Conservation (phyloP, 2,888 invertebrate species). For the Yponomeuta evonymella region DNA sequence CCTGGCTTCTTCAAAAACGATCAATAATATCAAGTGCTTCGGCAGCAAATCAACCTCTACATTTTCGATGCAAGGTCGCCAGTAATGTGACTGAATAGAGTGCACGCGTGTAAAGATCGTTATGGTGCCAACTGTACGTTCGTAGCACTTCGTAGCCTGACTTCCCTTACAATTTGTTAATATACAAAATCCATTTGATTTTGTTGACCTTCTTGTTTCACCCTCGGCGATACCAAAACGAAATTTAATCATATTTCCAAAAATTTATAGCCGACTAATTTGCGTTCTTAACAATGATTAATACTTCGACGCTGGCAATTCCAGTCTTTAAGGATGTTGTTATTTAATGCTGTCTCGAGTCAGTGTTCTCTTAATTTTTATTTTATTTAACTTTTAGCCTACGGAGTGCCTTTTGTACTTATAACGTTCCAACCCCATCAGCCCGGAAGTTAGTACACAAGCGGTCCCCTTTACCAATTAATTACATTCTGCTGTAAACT, state of each 20-base stretch:
- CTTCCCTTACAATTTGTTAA: not conserved
- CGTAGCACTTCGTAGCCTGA: not conserved
- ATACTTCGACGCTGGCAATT: not conserved
- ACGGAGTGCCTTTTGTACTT: not conserved
- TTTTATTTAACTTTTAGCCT: not conserved
- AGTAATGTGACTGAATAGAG: no score
- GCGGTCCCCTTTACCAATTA: constrained; percentile 36
- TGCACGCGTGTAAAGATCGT: no score
- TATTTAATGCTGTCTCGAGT: constrained; percentile 16
- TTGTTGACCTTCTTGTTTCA: constrained; percentile 2
- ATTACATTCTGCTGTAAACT: constrained; percentile 60
- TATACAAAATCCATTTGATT: constrained; percentile 2
- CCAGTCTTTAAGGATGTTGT: not conserved
- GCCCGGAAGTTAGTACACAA: constrained; percentile 13
- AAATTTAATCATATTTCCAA: constrained; percentile 1
- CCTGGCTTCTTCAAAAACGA: no score
- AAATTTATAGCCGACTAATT: constrained; percentile 11
- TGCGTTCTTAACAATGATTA: constrained; percentile 9
- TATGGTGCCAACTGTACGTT: not conserved
- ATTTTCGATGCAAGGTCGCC: no score
- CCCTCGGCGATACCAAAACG: not conserved
- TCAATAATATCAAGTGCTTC: no score
- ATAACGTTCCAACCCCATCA: not conserved
- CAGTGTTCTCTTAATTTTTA: not conserved
- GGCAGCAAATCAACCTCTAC: no score